phyloP scores from a whole-genome alignment of 2,113 vertebrate genomes.

The Craseonycteris thonglongyai region DNA sequence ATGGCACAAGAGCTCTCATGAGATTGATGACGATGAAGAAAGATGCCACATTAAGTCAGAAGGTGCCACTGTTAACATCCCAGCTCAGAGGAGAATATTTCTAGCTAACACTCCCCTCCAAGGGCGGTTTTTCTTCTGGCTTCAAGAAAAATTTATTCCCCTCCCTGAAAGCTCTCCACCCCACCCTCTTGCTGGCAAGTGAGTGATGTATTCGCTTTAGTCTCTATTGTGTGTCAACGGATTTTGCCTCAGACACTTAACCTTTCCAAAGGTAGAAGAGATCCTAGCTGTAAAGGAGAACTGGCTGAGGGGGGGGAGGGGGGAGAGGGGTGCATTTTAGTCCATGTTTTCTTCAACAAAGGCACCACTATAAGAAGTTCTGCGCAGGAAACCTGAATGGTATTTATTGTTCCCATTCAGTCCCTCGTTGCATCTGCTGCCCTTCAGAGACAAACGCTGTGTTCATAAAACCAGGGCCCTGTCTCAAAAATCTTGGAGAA shows the following conservation, averaged over 20 bases:
- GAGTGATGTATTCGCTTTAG: constrained; percentile 77
- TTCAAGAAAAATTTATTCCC: constrained; percentile 66
- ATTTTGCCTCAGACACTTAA: constrained; percentile 80
- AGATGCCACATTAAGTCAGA: constrained; percentile 82
- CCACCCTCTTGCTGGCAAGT: constrained; percentile 68
- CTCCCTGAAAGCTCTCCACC: constrained; percentile 65
- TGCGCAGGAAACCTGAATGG: constrained; percentile 82
- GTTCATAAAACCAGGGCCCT: constrained; percentile 86
- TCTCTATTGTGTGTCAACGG: constrained; percentile 78
- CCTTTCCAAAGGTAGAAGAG: constrained; percentile 80
- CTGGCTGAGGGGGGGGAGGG: constrained; percentile 33
- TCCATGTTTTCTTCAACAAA: constrained; percentile 89
- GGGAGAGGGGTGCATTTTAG: constrained; percentile 82
- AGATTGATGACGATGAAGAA: constrained; percentile 83
- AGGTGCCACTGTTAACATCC: constrained; percentile 83
- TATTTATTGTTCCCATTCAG: constrained; percentile 90
- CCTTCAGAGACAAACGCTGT: constrained; percentile 90
- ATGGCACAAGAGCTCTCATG: constrained; percentile 81
- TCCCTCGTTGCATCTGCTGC: constrained; percentile 89
- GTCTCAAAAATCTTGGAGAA: constrained; percentile 63
- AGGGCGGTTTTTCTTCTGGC: constrained; percentile 76
- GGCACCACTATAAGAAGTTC: constrained; percentile 81
- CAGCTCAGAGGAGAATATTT: constrained; percentile 77
- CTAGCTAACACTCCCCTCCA: constrained; percentile 72
- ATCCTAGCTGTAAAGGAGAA: constrained; percentile 67